Evolutionary conservation across 2,888 invertebrate species (phyloP), one percentile per base, ranked within the genome.

Genomic region (Hymenopus coronatus): DNA sequence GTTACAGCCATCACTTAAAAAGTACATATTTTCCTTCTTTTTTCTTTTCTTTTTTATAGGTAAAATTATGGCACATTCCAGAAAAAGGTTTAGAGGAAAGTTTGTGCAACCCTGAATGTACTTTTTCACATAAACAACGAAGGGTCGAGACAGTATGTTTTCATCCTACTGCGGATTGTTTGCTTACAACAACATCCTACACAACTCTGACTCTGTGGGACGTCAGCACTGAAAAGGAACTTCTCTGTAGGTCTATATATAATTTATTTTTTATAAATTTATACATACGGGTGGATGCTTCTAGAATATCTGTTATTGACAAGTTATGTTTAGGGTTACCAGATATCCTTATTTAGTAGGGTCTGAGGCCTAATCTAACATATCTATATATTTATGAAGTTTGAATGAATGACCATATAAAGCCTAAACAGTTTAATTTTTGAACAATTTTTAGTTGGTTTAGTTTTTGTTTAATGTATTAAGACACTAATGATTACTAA

Each of bases 41-140:
- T 46, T 46, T 46, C 8, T 20, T 83, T 83, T 14, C 25, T 88
- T 46, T 89, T 89, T 92, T 92, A 86, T 92, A 97, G 97, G 96
- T 98, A 0, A 98, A 98, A 94, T 94, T 98, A 89, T 98, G 98
- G 98, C 96, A 97, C 92, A 97, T 98, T 92, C 98, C 98, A 15
- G 96, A 96, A 89, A 95, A 95, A 91, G 97, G 97, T 0, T 93
- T 98, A 89, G 96, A 96, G 92, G 96, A 96, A 92, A 96, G 97
- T 0, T 93, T 97, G 0, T 96, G 96, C 82, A 96, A 96, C 91
- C 95, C 97, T 0, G 97, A 97, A 92, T 96, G 97, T 92, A 96
- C 96, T 2, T 95, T 98, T 91, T 97, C 97, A 0, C 97, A 97
- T 92, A 96, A 97, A 91, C 97, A 98, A 93, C 95, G 96, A 33